A percentile compares a stretch with the other conserved stretches of the same genome.
These are phyloP conservation scores for Desoria tigrina DNA, from an alignment of 2,888 invertebrate genomes.

Conservation along the genomic window DNA sequence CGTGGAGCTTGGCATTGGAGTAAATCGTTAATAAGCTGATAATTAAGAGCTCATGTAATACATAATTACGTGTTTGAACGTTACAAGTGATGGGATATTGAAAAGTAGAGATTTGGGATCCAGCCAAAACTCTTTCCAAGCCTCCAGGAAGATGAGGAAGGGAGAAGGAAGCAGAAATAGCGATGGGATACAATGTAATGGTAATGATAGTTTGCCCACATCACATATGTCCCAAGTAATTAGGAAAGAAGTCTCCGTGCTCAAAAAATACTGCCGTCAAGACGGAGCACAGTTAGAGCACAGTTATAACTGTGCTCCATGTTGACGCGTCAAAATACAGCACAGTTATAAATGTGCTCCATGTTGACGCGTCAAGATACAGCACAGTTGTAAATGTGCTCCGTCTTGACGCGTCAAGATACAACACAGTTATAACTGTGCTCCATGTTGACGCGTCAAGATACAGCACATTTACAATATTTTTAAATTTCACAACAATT, in stretches of 20 bases:
- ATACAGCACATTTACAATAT: too few relatives aligned
- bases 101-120: background rate
- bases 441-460: too few relatives aligned
- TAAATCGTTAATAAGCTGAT: background rate
- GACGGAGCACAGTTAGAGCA: too few relatives aligned
- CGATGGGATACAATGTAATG: constrained; percentile 20
- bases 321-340: too few relatives aligned
- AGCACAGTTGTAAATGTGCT: too few relatives aligned
- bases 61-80: background rate
- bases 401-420: too few relatives aligned
- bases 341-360: too few relatives aligned
- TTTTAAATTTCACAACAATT: too few relatives aligned
- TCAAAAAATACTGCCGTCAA: constrained; percentile 1
- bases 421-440: too few relatives aligned
- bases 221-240: constrained; percentile 31
- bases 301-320: too few relatives aligned
- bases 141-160: background rate
- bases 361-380: too few relatives aligned
- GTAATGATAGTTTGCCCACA: constrained; percentile 28
- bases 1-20: background rate
- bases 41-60: constrained; percentile 12
- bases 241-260: constrained; percentile 20
- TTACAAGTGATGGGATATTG: background rate
- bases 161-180: constrained; percentile 9
- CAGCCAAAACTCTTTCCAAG: constrained; percentile 1